Percentiles rank a stretch among this genome's conserved stretches.
Evolutionary conservation across 2,113 vertebrate species (phyloP).

Genomic region (Athene cunicularia): DNA sequence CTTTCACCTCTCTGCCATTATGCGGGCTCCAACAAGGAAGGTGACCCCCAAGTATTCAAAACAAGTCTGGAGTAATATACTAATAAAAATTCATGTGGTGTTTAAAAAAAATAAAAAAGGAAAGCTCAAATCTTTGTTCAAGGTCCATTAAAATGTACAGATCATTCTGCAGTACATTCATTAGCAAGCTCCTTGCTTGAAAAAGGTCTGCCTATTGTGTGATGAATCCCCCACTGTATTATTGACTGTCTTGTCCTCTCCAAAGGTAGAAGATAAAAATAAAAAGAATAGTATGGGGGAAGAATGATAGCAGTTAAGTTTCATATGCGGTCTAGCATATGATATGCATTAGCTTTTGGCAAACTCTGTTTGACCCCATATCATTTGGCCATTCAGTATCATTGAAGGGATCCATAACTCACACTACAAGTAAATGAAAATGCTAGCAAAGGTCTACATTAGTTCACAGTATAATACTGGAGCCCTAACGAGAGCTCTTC

Average conservation of each 20-base stretch:
- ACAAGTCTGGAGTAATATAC: conserved; percentile 39
- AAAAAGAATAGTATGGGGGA: not conserved
- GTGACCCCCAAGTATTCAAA: conserved; percentile 59
- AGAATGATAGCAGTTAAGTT: not conserved
- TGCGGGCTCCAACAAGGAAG: conserved; percentile 23
- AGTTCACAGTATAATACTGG: not conserved
- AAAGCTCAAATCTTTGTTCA: conserved; percentile 52
- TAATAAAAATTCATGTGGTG: conserved; percentile 59
- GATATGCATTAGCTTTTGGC: not conserved
- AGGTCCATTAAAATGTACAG: conserved; percentile 52
- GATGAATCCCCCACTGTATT: conserved; percentile 11
- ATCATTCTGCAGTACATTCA: not conserved
- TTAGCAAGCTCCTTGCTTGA: not conserved
- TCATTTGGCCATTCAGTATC: not conserved
- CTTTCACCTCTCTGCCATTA: conserved; percentile 38
- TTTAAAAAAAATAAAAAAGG: not conserved
- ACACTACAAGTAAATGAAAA: not conserved
- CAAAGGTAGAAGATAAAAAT: not conserved
- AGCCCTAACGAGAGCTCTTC: not conserved
- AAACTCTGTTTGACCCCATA: not conserved
- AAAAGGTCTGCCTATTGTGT: not conserved
- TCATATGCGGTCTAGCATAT: not conserved
- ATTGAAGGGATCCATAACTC: not conserved
- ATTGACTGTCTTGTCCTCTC: conserved; percentile 20
- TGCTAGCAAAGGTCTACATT: not conserved